These are phyloP conservation scores for Aythya fuligula DNA, from an alignment of 2,797 vertebrate genomes.

Conservation along the genomic window DNA sequence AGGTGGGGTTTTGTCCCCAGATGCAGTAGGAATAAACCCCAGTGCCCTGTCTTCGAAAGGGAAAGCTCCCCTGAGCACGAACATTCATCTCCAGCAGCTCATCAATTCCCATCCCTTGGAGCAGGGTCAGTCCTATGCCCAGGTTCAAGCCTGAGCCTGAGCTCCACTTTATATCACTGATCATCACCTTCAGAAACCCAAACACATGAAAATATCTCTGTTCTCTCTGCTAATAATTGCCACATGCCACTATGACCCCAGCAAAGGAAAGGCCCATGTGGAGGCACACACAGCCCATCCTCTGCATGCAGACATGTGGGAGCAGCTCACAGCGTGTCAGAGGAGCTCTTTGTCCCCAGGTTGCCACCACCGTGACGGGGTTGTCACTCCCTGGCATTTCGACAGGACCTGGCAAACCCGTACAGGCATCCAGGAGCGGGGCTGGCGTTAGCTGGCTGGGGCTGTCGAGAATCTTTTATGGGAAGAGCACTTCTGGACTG, in stretches of 20 bases:
- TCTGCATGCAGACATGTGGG: rapidly evolving
- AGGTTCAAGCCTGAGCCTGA: background rate
- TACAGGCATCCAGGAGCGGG: background rate
- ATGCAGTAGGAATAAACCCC: background rate
- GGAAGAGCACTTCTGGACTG: constrained; percentile 3
- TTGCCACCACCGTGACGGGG: background rate
- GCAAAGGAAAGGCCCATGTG: background rate
- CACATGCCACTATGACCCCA: rapidly evolving
- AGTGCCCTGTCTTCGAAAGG: rapidly evolving
- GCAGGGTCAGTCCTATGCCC: background rate
- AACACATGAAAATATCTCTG: background rate
- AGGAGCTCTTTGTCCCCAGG: background rate
- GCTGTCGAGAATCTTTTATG: background rate
- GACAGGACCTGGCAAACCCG: background rate
- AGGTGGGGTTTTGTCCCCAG: rapidly evolving
- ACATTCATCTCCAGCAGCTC: background rate
- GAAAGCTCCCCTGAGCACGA: background rate
- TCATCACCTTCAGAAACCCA: background rate
- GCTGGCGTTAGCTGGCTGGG: background rate
- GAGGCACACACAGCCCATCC: background rate
- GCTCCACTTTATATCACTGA: background rate
- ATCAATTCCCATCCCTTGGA: background rate
- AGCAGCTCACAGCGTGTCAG: background rate
- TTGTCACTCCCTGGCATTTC: constrained; percentile 1
- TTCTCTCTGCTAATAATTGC: background rate